Percentiles rank a stretch among this genome's conserved stretches.
Conservation (phyloP, 2,113 vertebrate genomes). For the Nesogale talazaci region DNA sequence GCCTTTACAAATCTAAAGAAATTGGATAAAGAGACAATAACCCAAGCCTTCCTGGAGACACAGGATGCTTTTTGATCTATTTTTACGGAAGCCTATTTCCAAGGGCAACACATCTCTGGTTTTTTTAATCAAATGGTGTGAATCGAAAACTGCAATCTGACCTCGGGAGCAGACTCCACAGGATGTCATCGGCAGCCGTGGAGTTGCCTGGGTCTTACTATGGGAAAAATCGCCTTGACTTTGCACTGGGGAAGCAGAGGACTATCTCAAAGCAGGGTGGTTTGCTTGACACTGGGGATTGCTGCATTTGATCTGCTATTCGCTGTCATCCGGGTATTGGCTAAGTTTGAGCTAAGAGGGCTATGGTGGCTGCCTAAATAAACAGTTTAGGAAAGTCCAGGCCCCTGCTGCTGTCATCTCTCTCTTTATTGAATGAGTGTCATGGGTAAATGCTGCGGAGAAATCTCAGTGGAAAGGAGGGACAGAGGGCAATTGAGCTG, state of each 20-base stretch:
- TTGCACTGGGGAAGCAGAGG: conserved; percentile 69
- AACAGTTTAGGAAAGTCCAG: conserved; percentile 71
- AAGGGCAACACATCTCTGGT: conserved; percentile 84
- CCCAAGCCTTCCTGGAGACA: conserved; percentile 82
- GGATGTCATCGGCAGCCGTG: conserved; percentile 80
- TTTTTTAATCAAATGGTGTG: conserved; percentile 89
- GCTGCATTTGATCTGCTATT: conserved; percentile 77
- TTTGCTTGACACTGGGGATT: conserved; percentile 68
- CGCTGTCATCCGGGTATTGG: conserved; percentile 74
- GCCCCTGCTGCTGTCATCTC: conserved; percentile 67
- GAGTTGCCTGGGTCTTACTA: conserved; percentile 79
- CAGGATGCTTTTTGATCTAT: conserved; percentile 85
- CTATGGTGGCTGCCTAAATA: conserved; percentile 60
- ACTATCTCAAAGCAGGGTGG: conserved; percentile 67
- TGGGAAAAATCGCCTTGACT: conserved; percentile 75
- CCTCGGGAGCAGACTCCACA: conserved; percentile 84
- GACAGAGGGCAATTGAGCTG: neutral
- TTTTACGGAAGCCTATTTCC: conserved; percentile 87
- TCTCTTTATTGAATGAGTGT: conserved; percentile 56
- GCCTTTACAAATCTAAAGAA: conserved; percentile 80
- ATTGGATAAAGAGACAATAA: conserved; percentile 83
- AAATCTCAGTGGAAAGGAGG: conserved; percentile 1
- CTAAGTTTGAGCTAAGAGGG: conserved; percentile 75
- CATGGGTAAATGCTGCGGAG: conserved; percentile 23
- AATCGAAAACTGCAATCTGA: conserved; percentile 84